These are phyloP conservation scores for Bergia puertoricense DNA, from an alignment of 92 coral and sea anemone species.

Conservation along the genomic window DNA sequence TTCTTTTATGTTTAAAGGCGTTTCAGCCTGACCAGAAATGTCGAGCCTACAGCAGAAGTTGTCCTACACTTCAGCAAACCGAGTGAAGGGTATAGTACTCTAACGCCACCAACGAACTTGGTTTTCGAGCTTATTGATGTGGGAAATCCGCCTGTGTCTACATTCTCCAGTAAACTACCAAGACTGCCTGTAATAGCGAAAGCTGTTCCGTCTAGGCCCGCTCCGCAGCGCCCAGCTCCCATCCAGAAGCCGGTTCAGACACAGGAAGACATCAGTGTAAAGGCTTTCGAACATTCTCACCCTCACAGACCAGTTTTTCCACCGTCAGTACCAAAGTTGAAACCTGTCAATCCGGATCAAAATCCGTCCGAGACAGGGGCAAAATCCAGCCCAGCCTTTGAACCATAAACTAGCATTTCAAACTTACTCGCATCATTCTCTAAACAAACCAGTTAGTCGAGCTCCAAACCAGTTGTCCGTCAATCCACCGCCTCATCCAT, in stretches of 20 bases:
- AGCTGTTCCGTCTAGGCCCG: slow-evolving; percentile 4
- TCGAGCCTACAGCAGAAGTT: not conserved
- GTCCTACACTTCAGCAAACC: slow-evolving; percentile 1
- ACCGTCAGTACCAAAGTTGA: slow-evolving; percentile 8
- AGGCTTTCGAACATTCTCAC: not conserved
- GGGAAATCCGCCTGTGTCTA: not conserved
- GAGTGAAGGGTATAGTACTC: slow-evolving; percentile 13
- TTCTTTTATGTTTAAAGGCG: slow-evolving; percentile 8
- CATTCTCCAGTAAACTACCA: not conserved
- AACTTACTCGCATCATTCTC: not conserved
- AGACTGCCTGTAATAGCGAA: not conserved
- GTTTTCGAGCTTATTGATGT: slow-evolving; percentile 11
- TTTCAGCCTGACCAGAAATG: slow-evolving; percentile 39
- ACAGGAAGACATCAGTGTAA: not conserved
- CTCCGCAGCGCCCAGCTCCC: not conserved
- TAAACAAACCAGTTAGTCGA: not conserved
- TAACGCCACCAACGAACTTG: slow-evolving; percentile 30
- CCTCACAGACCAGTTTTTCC: slow-evolving; percentile 7
- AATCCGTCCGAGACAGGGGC: not conserved
- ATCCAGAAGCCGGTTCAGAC: not conserved
- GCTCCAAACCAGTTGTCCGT: slow-evolving; percentile 3
- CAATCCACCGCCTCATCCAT: slow-evolving; percentile 23
- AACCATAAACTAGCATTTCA: not conserved
- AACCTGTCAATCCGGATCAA: not conserved
- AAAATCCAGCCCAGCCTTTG: not conserved